Conservation (phyloP, 1,140 invertebrate species). For the Bursaphelenchus mucronatus region DNA sequence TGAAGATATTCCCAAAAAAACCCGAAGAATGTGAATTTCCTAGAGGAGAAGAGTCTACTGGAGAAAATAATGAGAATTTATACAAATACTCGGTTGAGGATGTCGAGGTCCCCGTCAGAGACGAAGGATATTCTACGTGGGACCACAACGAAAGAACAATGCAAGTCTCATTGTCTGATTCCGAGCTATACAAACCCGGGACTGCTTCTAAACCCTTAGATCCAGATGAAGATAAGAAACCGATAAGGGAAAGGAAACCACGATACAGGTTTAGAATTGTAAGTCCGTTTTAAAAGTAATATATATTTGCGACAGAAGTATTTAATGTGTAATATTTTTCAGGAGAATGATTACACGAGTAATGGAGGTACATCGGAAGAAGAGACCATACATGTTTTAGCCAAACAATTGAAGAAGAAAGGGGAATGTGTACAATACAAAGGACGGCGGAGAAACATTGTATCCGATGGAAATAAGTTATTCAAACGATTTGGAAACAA, state of each 20-base stretch:
- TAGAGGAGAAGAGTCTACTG: background rate
- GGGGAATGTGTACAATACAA: conserved; percentile 22
- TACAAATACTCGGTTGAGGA: no score
- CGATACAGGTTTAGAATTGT: conserved; percentile 4
- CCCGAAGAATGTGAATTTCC: conserved; percentile 5
- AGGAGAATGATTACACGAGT: no score
- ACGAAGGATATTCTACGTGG: conserved; percentile 4
- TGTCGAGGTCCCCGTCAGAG: background rate
- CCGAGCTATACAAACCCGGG: no score
- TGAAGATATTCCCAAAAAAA: conserved; percentile 11
- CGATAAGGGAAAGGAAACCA: background rate
- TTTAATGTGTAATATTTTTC: no score
- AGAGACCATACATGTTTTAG: conserved; percentile 26
- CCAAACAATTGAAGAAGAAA: conserved; percentile 16
- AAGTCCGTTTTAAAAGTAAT: background rate
- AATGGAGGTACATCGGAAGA: conserved; percentile 18
- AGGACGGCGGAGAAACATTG: conserved; percentile 19
- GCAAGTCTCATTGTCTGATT: no score
- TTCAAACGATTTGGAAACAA: conserved; percentile 27
- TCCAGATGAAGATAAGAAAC: no score
- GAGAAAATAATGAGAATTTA: conserved; percentile 2
- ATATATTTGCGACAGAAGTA: no score
- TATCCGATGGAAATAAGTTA: conserved; percentile 3
- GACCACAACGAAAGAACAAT: no score
- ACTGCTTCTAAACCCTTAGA: no score